phyloP scores from a whole-genome alignment of 2,113 vertebrate species.

The Haemorhous mexicanus region DNA sequence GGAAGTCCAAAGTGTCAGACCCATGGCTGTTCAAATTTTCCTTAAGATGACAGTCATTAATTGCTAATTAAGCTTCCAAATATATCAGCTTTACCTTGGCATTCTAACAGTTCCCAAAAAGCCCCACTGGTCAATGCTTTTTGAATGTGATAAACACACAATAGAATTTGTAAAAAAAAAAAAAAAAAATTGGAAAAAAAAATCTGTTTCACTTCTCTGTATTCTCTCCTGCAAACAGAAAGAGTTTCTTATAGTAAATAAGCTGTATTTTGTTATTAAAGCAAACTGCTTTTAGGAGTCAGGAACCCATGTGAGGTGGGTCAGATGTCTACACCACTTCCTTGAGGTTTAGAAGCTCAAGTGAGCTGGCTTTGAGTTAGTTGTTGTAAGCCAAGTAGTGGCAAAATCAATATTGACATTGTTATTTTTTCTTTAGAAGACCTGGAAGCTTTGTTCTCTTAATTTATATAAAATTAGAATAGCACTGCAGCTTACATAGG shows the following conservation, averaged over 20 bases:
- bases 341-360: conserved; percentile 5
- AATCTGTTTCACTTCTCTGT: conserved; percentile 60
- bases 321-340: background rate
- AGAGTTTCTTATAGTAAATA: conserved; percentile 44
- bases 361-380: background rate
- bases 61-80: conserved; percentile 28
- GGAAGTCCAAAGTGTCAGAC: background rate
- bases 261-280: conserved; percentile 35
- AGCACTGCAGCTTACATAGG: background rate
- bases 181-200: background rate
- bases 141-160: conserved; percentile 82
- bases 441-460: background rate
- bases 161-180: background rate
- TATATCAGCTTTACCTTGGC: background rate
- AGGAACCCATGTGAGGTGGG: background rate
- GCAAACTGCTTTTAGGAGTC: conserved; percentile 38
- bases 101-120: conserved; percentile 33
- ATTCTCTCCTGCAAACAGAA: conserved; percentile 88
- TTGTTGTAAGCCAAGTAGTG: background rate
- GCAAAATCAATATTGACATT: background rate
- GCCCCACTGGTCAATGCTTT: conserved; percentile 74
- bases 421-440: background rate
- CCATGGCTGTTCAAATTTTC: background rate
- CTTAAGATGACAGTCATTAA: background rate
- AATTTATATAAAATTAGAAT: background rate